Conservation (phyloP, 2,888 invertebrate species). For the Pollenia angustigena region DNA sequence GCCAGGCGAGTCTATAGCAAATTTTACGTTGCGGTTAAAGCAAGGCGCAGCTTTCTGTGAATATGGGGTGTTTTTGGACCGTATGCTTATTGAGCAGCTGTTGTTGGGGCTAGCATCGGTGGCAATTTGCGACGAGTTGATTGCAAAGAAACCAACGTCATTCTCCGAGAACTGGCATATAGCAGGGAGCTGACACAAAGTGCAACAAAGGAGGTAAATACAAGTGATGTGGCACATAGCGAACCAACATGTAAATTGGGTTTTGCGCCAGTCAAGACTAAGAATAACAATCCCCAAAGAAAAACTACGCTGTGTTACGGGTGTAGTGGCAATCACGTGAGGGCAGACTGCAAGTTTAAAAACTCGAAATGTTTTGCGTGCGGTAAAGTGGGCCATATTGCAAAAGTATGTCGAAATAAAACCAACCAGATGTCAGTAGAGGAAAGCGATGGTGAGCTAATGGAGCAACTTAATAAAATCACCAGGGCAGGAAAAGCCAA, state of each 20-base stretch:
- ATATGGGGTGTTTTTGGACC: conserved; percentile 65
- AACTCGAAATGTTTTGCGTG: conserved; percentile 29
- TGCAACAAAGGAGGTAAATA: conserved; percentile 14
- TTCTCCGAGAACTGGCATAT: conserved; percentile 50
- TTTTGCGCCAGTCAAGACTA: conserved; percentile 25
- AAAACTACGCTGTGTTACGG: conserved; percentile 26
- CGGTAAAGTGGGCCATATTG: conserved; percentile 33
- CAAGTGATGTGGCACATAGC: neutral
- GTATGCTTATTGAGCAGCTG: conserved; percentile 72
- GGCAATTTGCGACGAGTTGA: conserved; percentile 66
- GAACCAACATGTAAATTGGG: conserved; percentile 37
- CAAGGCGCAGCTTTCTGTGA: conserved; percentile 64
- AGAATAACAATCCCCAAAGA: neutral
- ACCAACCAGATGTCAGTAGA: conserved; percentile 3
- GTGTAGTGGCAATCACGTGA: conserved; percentile 36
- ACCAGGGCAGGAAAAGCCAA: neutral
- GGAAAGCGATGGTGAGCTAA: neutral
- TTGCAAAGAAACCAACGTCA: conserved; percentile 28
- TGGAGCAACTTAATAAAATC: conserved; percentile 19
- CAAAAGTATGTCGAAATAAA: conserved; percentile 21
- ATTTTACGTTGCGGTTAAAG: conserved; percentile 52
- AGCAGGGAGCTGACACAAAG: conserved; percentile 42
- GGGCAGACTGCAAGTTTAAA: conserved; percentile 41
- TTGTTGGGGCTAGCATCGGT: conserved; percentile 64
- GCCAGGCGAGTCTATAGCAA: conserved; percentile 18